Conservation (phyloP, 2,888 invertebrate species). For the Mesorhabditis sp. region DNA sequence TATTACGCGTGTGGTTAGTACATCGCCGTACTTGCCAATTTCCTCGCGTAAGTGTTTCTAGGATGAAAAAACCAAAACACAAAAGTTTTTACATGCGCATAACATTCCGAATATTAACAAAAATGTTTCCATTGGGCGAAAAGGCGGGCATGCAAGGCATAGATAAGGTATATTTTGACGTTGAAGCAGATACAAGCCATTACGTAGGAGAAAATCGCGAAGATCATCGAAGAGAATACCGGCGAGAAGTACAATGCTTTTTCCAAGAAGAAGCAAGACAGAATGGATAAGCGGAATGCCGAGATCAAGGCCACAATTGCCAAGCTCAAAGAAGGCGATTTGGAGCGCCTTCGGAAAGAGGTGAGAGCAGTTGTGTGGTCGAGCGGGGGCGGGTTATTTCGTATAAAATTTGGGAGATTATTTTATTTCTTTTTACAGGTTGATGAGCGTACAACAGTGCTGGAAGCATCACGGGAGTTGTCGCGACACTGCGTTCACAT, state of each 20-base stretch:
- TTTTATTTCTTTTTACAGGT: slow-evolving; percentile 57
- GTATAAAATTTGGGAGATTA: not conserved
- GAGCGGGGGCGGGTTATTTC: too few species aligned
- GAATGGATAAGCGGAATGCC: not conserved
- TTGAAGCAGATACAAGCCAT: not conserved
- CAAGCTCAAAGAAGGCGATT: not conserved
- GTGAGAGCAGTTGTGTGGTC: not conserved
- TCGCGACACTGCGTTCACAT: slow-evolving; percentile 42
- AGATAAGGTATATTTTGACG: slow-evolving; percentile 56
- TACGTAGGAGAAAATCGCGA: not conserved
- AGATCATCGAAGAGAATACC: slow-evolving; percentile 5
- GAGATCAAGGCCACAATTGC: not conserved
- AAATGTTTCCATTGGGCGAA: slow-evolving; percentile 14
- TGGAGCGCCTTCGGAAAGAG: not conserved
- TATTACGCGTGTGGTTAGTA: too few species aligned
- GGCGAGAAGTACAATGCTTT: not conserved
- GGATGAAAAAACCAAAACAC: too few species aligned
- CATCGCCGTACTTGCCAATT: too few species aligned
- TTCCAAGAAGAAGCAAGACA: slow-evolving; percentile 7
- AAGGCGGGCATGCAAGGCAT: slow-evolving; percentile 62
- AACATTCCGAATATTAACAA: not conserved
- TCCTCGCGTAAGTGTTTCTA: too few species aligned
- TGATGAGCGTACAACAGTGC: slow-evolving; percentile 58
- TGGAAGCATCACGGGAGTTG: slow-evolving; percentile 62
- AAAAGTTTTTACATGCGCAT: not conserved